Evolutionary conservation across 2,113 vertebrate species (phyloP), one percentile per base, ranked within the genome.

Genomic region (Donacobius atricapilla): DNA sequence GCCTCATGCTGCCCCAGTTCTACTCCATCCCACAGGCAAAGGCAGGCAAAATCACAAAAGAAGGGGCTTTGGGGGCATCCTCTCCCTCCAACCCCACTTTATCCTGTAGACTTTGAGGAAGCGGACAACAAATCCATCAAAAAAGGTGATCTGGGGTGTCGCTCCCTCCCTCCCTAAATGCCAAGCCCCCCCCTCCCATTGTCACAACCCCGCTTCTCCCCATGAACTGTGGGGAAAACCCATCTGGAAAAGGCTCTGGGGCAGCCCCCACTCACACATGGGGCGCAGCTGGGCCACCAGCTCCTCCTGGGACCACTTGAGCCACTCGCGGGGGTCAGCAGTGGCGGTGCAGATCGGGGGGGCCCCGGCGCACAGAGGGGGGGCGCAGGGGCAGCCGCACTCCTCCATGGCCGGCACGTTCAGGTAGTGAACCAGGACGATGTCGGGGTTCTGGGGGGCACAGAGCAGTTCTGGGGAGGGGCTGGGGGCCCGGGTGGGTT

Each of bases 71-170:
- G 14, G 11, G 22, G 28, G 6, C 23, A 27, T 23, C 50, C 15
- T 40, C 9, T 11, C 35, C 20, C 16, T 50, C 15, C 31, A 48
- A 1, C 15, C 15, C 13, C 31, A 7, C 13, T 48, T 48, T 13
- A 25, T 13, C 6, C 13, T 2, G 3, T 3, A 13, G 3, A 23
- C 4, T 5, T 6, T 13, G 9, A 8, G 1, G 13, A 28, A 56
- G 0, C 1, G 2, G 1, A 13, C 3, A 25, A 45, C 8, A 35
- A 16, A 30, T 11, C 4, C 0, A 1, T 0, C 24, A 24, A 13
- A 65, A 64, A 65, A 19, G 2, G 3, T 0, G 2, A 30, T 30
- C 65, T 9, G 6, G 20, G n/a, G 9, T 1, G 3, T 4, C 3
- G 9, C 64, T 22, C 16, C 2, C 7, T 13, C 53, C 23, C 53